A percentile compares a stretch with the other conserved stretches of the same genome.
These are phyloP conservation scores for Cephalophus harveyi DNA, from an alignment of 2,113 vertebrate genomes.

Conservation along the genomic window DNA sequence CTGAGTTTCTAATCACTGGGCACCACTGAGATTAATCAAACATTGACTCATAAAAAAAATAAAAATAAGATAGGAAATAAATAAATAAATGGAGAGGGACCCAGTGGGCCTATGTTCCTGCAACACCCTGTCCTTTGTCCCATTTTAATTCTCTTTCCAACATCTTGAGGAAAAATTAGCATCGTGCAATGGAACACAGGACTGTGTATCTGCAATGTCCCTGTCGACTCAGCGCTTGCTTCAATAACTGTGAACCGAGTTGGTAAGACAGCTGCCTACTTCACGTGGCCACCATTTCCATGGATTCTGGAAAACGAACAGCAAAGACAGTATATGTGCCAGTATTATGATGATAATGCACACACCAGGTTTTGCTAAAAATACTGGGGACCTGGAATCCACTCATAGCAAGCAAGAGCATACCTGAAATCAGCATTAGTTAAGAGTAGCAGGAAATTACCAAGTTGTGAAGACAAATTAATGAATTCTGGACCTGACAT, in stretches of 20 bases:
- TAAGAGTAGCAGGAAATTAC: not conserved
- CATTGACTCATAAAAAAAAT: not conserved
- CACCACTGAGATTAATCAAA: not conserved
- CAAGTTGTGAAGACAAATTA: not conserved
- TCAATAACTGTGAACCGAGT: not conserved
- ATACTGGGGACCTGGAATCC: not conserved
- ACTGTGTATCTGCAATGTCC: not conserved
- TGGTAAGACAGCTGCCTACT: not conserved
- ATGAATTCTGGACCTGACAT: constrained; percentile 30
- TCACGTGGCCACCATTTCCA: not conserved
- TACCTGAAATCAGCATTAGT: not conserved
- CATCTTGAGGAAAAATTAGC: not conserved
- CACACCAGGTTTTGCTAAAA: not conserved
- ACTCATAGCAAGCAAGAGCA: not conserved
- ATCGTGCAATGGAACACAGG: not conserved
- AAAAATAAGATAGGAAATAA: not conserved
- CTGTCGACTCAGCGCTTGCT: not conserved
- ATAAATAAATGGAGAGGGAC: not conserved
- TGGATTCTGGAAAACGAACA: not conserved
- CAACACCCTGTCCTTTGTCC: not conserved
- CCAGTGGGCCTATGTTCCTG: not conserved
- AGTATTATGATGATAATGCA: not conserved
- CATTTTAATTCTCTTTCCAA: not conserved
- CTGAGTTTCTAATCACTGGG: not conserved
- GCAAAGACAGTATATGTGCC: not conserved